A percentile compares a stretch with the other conserved stretches of the same genome.
Conservation (phyloP, 2,113 vertebrate genomes). For the Bothrops jararaca region DNA sequence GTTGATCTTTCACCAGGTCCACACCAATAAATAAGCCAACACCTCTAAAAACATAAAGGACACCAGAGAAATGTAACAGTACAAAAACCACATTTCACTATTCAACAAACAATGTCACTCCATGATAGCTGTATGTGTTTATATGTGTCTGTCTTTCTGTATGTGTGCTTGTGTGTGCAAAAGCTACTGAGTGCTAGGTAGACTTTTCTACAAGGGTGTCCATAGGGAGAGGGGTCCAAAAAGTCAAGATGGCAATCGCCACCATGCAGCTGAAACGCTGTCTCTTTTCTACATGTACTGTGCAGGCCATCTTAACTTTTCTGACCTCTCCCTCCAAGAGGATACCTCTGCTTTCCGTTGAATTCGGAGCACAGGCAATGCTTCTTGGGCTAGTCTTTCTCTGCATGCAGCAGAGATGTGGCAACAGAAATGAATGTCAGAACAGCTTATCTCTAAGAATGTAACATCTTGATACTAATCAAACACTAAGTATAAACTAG, state of each 20-base stretch:
- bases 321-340: background rate
- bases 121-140: background rate
- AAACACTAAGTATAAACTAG: background rate
- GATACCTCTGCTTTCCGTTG: background rate
- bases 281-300: background rate
- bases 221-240: background rate
- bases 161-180: background rate
- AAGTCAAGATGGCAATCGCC: background rate
- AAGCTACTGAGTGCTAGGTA: background rate
- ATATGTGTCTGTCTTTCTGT: background rate
- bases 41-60: slow-evolving; percentile 72
- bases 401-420: background rate
- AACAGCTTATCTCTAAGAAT: background rate
- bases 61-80: background rate
- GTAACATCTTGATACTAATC: background rate
- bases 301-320: background rate
- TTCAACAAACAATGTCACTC: background rate
- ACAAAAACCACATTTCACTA: background rate
- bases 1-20: slow-evolving; percentile 86
- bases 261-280: background rate
- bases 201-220: background rate
- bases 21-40: slow-evolving; percentile 88
- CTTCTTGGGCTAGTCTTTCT: background rate
- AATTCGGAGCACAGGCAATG: background rate
- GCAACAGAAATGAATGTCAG: background rate